Base-by-base conservation (phyloP, 2,797 vertebrate species). In the Intellagama lesueurii region DNA sequence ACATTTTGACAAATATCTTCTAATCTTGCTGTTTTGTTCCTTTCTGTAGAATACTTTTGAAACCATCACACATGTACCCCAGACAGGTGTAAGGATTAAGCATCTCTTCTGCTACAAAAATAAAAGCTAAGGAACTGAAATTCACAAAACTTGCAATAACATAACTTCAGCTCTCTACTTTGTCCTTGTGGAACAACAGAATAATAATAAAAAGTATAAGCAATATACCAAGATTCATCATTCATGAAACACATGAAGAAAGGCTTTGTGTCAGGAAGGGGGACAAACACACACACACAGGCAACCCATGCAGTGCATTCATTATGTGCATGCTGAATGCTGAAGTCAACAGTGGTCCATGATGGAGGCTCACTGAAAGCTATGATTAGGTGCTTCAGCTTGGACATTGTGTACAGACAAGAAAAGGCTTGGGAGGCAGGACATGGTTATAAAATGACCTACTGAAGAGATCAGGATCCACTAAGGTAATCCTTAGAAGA, bases 151-250 rank as follows among this genome's bases (percentile, higher is more conserved):
- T 68, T 56, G 32, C 76, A 69, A 35, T 52, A 28, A 80, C 49
- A 16, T 7, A 28, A 68, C 30, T 32, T 5, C 6, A 35, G 44
- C 26, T 75, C 32, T 8, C 72, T 9, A n/a, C 52, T 40, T 84
- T 49, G 49, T 40, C 77, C 16, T 32, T 9, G 28, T 22, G 16
- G 40, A 79, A 70, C 4, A 11, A 47, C 49, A 56, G 52, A 56
- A 14, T 56, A 3, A 14, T 56, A 3, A 0, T 0, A 6, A 32
- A 24, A 73, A n/a, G 3, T 7, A 32, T 64, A 49, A 79, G 30
- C 8, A 32, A 52, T 28, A 64, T 9, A 66, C 30, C 0, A 5
- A 35, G n/a, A 47, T 68, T 77, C 0, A 0, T 11, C 1, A 0
- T 8, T 52, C 80, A 49, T 28, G 17, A 35, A 75, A 56, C 2